Percentiles rank a stretch among this genome's conserved stretches.
Evolutionary conservation across 2,888 invertebrate species (phyloP).

Genomic region (Amiota communis): DNA sequence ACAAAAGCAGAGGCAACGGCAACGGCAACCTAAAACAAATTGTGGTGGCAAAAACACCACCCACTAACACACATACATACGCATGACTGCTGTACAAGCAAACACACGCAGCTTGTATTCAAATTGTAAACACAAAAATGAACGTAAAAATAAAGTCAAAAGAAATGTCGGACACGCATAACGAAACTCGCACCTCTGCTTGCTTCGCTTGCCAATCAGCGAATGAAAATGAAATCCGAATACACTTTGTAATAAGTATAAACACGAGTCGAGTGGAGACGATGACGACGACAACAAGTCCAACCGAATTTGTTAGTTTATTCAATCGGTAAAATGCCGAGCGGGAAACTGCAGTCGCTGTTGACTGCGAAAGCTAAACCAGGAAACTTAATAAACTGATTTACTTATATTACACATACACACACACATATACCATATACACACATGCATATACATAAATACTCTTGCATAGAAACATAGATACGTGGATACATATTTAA

Average conservation of each 20-base stretch:
- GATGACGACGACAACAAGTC: not conserved
- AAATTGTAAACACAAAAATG: slow-evolving; percentile 14
- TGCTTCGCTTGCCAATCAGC: slow-evolving; percentile 27
- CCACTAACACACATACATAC: not conserved
- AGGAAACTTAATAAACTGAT: slow-evolving; percentile 15
- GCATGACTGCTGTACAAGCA: not conserved
- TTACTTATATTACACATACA: not conserved
- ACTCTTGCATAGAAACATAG: not conserved
- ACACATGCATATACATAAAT: not conserved
- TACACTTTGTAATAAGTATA: slow-evolving; percentile 43
- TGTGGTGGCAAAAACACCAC: slow-evolving; percentile 7
- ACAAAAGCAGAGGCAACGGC: not conserved
- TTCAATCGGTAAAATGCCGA: slow-evolving; percentile 9
- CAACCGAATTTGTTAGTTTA: slow-evolving; percentile 28
- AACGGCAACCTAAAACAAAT: slow-evolving; percentile 8
- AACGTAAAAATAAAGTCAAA: slow-evolving; percentile 10
- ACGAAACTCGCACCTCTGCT: not conserved
- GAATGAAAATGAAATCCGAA: slow-evolving; percentile 57
- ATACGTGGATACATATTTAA: not conserved
- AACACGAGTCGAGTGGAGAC: slow-evolving; percentile 34
- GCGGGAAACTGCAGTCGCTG: not conserved
- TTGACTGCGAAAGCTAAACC: not conserved
- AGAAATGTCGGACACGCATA: not conserved
- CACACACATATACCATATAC: not conserved
- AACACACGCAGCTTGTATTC: not conserved